Conservation (phyloP, 2,888 invertebrate species). For the Hanleya hanleyi region DNA sequence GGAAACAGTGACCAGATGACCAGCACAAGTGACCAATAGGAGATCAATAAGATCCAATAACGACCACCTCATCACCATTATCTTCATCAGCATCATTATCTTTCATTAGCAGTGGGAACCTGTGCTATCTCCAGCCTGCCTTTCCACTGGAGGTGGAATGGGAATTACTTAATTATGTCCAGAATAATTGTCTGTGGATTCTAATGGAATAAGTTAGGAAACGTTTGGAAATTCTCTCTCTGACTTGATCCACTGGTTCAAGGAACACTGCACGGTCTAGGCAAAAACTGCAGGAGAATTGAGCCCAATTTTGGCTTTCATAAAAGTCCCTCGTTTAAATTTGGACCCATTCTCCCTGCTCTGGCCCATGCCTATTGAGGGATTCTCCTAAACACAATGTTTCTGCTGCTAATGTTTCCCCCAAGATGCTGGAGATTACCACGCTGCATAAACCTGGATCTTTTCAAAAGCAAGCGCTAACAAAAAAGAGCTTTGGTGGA, state of each 20-base stretch:
- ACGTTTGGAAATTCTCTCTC: too few relatives aligned
- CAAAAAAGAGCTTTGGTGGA: constrained; percentile 7
- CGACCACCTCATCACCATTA: constrained; percentile 5
- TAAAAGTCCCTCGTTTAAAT: constrained; percentile 5
- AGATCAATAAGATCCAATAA: constrained; percentile 11
- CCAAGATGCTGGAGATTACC: constrained; percentile 3
- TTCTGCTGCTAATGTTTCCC: neutral
- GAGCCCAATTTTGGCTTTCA: constrained; percentile 3
- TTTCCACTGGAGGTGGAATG: neutral
- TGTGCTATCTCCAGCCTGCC: neutral
- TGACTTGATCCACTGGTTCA: too few relatives aligned
- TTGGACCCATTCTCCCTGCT: neutral
- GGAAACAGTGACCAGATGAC: neutral
- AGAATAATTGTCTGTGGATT: constrained; percentile 7
- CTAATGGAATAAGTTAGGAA: constrained; percentile 8
- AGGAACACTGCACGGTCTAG: neutral
- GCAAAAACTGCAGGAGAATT: neutral
- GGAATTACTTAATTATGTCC: constrained; percentile 10
- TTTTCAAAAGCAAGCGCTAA: constrained; percentile 4
- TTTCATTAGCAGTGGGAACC: neutral
- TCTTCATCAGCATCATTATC: constrained; percentile 11
- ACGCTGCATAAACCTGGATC: neutral
- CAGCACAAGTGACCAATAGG: neutral
- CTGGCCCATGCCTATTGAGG: constrained; percentile 3
- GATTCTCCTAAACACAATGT: neutral